These are phyloP conservation scores for Branchinecta lindahli DNA, from an alignment of 1,140 invertebrate genomes.

Conservation along the genomic window DNA sequence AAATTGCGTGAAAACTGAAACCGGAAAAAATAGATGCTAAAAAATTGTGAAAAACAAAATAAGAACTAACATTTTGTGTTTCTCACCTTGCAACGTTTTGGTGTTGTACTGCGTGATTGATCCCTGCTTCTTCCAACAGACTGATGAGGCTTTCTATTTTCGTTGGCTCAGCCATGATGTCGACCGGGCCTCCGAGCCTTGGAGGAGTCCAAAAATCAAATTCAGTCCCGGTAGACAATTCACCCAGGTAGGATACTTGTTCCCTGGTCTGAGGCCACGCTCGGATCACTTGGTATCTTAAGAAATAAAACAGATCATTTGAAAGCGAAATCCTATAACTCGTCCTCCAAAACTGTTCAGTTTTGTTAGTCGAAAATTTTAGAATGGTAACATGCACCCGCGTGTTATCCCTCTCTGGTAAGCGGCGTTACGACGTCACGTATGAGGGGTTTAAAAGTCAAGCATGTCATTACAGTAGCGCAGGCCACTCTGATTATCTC, in stretches of 20 bases:
- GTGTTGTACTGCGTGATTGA: conserved; percentile 14
- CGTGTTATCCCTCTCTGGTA: too few species aligned
- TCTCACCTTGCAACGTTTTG: conserved; percentile 18
- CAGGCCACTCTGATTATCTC: too few species aligned
- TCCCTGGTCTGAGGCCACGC: background rate
- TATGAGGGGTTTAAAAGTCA: too few species aligned
- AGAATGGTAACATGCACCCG: too few species aligned
- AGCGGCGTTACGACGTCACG: too few species aligned
- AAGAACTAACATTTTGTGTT: background rate
- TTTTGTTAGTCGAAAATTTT: too few species aligned
- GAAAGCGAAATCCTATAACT: background rate
- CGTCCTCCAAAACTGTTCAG: too few species aligned
- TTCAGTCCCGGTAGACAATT: background rate
- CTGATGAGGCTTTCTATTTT: background rate
- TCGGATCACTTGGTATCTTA: background rate
- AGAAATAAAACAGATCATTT: background rate
- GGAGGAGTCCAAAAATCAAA: conserved; percentile 20
- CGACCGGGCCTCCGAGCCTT: conserved; percentile 10
- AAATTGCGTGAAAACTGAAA: too few species aligned
- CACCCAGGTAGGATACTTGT: background rate
- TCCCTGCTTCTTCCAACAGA: background rate
- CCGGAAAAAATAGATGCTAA: too few species aligned
- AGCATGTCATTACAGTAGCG: too few species aligned
- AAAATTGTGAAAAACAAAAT: too few species aligned
- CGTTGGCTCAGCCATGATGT: conserved; percentile 16